Evolutionary conservation across 2,888 invertebrate species (phyloP).

Genomic region (Rugalucina vietnamica): DNA sequence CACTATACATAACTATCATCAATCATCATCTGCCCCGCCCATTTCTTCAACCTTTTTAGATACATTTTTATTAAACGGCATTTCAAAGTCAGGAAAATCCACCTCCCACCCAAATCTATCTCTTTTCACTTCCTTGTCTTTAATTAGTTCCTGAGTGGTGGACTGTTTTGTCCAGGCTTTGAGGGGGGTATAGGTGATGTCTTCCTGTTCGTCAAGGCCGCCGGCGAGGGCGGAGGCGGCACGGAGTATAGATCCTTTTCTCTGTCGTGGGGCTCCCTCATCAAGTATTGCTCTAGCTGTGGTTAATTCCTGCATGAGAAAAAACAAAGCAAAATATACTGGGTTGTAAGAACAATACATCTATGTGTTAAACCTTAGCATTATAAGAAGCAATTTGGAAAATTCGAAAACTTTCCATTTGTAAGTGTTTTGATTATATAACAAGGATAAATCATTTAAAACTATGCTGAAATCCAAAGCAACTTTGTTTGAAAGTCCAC

Average conservation of each 20-base stretch:
- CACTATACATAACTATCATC: too few species aligned
- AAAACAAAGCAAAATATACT: not conserved
- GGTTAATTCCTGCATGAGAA: not conserved
- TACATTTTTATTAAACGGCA: slow-evolving; percentile 82
- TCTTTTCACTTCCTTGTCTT: slow-evolving; percentile 73
- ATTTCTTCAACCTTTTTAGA: slow-evolving; percentile 71
- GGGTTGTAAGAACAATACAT: too few species aligned
- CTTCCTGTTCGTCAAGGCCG: slow-evolving; percentile 81
- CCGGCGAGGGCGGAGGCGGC: slow-evolving; percentile 82
- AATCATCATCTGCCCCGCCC: slow-evolving; percentile 75
- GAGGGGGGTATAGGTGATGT: slow-evolving; percentile 81
- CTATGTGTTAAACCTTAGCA: too few species aligned
- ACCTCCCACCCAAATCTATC: slow-evolving; percentile 83
- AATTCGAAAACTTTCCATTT: too few species aligned
- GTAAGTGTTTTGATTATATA: too few species aligned
- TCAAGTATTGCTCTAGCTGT: slow-evolving; percentile 51
- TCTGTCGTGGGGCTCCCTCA: slow-evolving; percentile 64
- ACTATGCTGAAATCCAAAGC: too few species aligned
- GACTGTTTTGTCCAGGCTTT: slow-evolving; percentile 83
- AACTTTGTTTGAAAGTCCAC: too few species aligned
- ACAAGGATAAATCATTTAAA: too few species aligned
- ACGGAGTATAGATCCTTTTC: slow-evolving; percentile 81
- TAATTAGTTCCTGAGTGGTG: slow-evolving; percentile 80
- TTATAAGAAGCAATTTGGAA: too few species aligned
- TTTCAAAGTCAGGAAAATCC: slow-evolving; percentile 83